Evolutionary conservation across 1,140 invertebrate species (phyloP).

Genomic region (Calliopsis andreniformis): DNA sequence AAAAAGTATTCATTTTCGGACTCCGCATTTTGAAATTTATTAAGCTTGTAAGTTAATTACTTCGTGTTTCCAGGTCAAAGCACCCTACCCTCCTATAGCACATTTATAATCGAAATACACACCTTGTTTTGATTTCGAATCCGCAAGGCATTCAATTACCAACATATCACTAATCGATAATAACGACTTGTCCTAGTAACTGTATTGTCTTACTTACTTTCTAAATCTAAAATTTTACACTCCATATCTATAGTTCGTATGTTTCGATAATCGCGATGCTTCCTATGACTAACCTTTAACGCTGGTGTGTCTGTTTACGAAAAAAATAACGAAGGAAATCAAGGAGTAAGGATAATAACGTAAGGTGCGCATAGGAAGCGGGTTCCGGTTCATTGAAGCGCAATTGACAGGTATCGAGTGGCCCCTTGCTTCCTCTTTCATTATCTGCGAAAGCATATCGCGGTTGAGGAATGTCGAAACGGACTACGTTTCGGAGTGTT

Average conservation of each 20-base stretch:
- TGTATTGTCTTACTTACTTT: neutral
- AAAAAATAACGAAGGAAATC: too few relatives aligned
- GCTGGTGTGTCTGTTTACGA: neutral
- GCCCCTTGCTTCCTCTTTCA: neutral
- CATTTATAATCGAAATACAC: too few relatives aligned
- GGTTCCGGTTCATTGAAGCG: conserved; percentile 46
- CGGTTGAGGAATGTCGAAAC: neutral
- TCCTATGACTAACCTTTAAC: neutral
- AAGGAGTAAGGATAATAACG: neutral
- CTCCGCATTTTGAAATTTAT: too few relatives aligned
- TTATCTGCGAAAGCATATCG: conserved; percentile 9
- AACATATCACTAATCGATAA: conserved; percentile 41
- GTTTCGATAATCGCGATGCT: conserved; percentile 21
- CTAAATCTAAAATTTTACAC: conserved; percentile 50
- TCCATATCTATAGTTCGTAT: conserved; percentile 6
- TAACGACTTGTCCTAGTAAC: neutral
- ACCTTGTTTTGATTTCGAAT: neutral
- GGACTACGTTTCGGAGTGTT: neutral
- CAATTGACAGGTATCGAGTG: conserved; percentile 23
- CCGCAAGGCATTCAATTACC: neutral
- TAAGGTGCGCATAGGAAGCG: conserved; percentile 1
- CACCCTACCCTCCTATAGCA: too few relatives aligned
- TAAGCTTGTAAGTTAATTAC: too few relatives aligned
- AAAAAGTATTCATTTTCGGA: too few relatives aligned
- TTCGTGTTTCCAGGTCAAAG: too few relatives aligned